phyloP scores from a whole-genome alignment of 1,140 invertebrate genomes.

The Periplaneta americana region DNA sequence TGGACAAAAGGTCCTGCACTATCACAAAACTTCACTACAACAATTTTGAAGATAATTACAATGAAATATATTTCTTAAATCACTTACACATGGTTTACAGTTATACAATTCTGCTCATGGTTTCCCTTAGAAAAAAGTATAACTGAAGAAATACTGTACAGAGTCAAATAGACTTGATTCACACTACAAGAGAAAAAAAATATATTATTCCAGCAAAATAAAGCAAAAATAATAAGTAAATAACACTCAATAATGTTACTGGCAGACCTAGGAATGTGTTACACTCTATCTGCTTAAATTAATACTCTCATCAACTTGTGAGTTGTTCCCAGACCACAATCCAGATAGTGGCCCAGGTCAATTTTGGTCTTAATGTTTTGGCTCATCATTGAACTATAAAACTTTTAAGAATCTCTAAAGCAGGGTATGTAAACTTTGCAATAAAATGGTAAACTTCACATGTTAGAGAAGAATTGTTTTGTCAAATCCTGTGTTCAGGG shows the following conservation, averaged over 20 bases:
- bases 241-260: background rate
- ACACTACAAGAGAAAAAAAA: background rate
- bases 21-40: background rate
- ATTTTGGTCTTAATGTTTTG: too few species aligned
- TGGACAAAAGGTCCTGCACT: too few species aligned
- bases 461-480: too few species aligned
- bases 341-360: too few species aligned
- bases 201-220: background rate
- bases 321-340: background rate
- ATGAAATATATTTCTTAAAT: background rate
- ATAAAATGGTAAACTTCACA: too few species aligned
- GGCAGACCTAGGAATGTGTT: background rate
- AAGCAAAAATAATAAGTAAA: background rate
- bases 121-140: background rate
- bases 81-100: background rate
- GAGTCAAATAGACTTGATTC: background rate
- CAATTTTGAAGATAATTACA: background rate
- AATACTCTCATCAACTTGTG: background rate
- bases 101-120: background rate
- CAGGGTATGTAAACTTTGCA: too few species aligned
- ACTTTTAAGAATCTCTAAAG: too few species aligned
- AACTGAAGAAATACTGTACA: background rate
- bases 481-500: too few species aligned
- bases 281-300: background rate
- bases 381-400: too few species aligned